Evolutionary conservation across 2,888 invertebrate genomes (phyloP).

Genomic region (Micoletzkya japonica): DNA sequence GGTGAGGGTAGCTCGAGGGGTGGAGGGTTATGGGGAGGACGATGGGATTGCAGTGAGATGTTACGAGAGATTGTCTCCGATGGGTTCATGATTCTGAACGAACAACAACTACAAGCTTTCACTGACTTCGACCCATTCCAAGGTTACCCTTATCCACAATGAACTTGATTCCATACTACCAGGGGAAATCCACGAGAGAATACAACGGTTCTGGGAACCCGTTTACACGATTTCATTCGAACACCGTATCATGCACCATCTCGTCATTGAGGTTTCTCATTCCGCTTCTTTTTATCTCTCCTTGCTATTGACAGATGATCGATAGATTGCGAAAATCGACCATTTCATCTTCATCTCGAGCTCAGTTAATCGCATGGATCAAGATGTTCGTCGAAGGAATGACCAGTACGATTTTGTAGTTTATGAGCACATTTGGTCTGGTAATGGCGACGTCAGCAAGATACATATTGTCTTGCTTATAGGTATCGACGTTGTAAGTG

Average conservation of each 20-base stretch:
- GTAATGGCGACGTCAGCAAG: background rate
- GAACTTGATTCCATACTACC: background rate
- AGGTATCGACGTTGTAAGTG: background rate
- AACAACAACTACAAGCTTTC: background rate
- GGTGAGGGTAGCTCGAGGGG: background rate
- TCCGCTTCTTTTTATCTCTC: background rate
- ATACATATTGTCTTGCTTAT: background rate
- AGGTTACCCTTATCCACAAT: background rate
- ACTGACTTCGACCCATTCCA: background rate
- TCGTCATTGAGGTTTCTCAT: constrained; percentile 1
- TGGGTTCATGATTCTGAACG: constrained; percentile 21
- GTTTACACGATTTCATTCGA: background rate
- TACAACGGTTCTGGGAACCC: constrained; percentile 23
- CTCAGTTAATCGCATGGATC: constrained; percentile 17
- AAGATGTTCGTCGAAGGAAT: constrained; percentile 15
- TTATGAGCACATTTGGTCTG: background rate
- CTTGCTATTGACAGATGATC: constrained; percentile 7
- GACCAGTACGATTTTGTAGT: background rate
- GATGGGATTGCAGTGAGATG: constrained; percentile 1
- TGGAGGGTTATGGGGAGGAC: background rate
- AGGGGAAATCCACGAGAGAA: background rate
- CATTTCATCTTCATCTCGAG: background rate
- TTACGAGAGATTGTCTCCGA: background rate
- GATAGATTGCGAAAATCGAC: constrained; percentile 10
- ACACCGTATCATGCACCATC: background rate